A percentile compares a stretch with the other conserved stretches of the same genome.
Conservation (phyloP, 92 coral and sea anemone species). For the Paragorgia papillata region DNA sequence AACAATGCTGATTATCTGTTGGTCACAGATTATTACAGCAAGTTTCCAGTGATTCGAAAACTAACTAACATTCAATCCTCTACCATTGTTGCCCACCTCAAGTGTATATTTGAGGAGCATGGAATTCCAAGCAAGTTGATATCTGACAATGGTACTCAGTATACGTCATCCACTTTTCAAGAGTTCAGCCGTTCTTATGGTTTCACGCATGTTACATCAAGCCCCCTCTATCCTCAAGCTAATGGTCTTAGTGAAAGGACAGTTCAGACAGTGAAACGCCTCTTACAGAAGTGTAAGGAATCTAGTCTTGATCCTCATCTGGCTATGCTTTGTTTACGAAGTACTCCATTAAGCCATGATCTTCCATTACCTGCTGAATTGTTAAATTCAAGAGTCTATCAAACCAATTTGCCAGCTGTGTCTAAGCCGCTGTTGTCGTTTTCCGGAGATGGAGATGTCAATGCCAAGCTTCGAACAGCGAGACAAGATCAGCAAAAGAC, state of each 20-base stretch:
- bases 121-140: slow-evolving; percentile 62
- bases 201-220: slow-evolving; percentile 31
- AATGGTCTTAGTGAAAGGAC: slow-evolving; percentile 29
- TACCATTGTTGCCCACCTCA: slow-evolving; percentile 54
- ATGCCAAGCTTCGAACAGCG: background rate
- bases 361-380: too few species aligned
- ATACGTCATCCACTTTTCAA: slow-evolving; percentile 54
- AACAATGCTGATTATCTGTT: slow-evolving; percentile 24
- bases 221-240: slow-evolving; percentile 22
- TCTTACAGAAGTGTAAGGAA: slow-evolving; percentile 30
- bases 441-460: background rate
- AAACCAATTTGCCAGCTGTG: slow-evolving; percentile 16
- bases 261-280: background rate
- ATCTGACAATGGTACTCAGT: slow-evolving; percentile 61
- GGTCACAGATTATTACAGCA: slow-evolving; percentile 28
- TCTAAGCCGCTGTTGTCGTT: background rate
- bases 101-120: slow-evolving; percentile 64
- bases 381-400: too few species aligned
- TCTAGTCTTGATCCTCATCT: slow-evolving; percentile 26
- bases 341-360: too few species aligned
- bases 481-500: slow-evolving; percentile 19
- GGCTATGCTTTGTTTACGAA: slow-evolving; percentile 31
- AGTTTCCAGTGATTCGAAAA: slow-evolving; percentile 43
- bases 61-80: slow-evolving; percentile 52
- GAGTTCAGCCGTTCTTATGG: slow-evolving; percentile 13